Evolutionary conservation across 2,888 invertebrate genomes (phyloP).

Genomic region (Laothoe populi): DNA sequence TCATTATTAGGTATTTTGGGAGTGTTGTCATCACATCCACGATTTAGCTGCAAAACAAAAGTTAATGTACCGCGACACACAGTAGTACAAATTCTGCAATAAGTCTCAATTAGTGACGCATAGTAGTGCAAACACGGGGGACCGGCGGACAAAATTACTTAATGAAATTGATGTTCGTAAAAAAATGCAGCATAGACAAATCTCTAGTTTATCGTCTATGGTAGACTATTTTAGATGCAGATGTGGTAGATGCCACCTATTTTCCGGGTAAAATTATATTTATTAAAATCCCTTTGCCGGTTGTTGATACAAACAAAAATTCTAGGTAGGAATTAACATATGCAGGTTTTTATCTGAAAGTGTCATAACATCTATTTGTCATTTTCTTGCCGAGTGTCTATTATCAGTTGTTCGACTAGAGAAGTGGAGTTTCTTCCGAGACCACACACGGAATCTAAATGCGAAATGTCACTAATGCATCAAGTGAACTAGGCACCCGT

Average conservation of each 20-base stretch:
- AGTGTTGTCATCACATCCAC: conserved; percentile 34
- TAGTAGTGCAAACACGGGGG: conserved; percentile 50
- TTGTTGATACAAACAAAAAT: background rate
- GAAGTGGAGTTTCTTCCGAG: conserved; percentile 18
- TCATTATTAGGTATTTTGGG: conserved; percentile 7
- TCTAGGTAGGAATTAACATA: background rate
- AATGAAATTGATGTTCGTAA: conserved; percentile 33
- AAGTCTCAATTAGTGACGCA: conserved; percentile 76
- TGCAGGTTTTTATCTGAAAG: background rate
- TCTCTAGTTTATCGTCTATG: background rate
- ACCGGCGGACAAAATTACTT: conserved; percentile 52
- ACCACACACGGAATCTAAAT: conserved; percentile 33
- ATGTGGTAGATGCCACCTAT: background rate
- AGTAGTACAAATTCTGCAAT: conserved; percentile 50
- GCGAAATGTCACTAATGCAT: conserved; percentile 25
- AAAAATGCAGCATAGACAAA: conserved; percentile 27
- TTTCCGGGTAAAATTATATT: background rate
- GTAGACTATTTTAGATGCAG: background rate
- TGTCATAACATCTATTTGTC: conserved; percentile 16
- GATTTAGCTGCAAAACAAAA: conserved; percentile 42
- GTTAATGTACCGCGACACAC: conserved; percentile 59
- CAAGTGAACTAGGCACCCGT: conserved; percentile 23
- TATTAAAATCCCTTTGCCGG: background rate
- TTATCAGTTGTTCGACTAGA: conserved; percentile 17
- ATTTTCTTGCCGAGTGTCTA: conserved; percentile 2